Conservation (phyloP, 2,797 vertebrate genomes). For the Macrochelys suwanniensis region DNA sequence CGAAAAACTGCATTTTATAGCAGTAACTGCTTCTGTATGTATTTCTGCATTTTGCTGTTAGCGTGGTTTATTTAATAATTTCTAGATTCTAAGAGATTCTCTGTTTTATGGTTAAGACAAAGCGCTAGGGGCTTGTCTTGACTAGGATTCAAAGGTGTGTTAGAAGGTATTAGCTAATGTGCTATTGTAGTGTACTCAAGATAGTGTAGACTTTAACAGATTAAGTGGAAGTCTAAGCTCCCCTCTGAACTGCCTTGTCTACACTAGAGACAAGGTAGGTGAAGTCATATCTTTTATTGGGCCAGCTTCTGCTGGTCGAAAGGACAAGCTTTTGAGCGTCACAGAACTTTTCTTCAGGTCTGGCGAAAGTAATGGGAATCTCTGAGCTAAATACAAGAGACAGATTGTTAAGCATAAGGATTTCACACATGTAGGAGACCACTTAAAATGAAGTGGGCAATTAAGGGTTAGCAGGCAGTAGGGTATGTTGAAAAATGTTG, state of each 20-base stretch:
- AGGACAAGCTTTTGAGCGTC: no score
- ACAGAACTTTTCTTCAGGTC: background rate
- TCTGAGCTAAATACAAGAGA: background rate
- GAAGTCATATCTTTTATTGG: background rate
- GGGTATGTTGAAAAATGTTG: background rate
- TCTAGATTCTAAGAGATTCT: background rate
- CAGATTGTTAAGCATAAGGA: background rate
- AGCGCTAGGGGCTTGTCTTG: background rate
- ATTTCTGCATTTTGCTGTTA: constrained; percentile 15
- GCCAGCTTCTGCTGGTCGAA: background rate
- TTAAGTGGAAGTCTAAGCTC: background rate
- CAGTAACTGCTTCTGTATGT: constrained; percentile 49
- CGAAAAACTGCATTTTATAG: constrained; percentile 32
- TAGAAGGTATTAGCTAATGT: background rate
- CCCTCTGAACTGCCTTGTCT: background rate
- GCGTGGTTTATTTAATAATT: constrained; percentile 33
- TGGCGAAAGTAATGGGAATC: background rate
- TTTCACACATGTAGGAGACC: background rate
- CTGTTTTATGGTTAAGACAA: background rate
- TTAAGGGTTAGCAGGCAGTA: background rate
- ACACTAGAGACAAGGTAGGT: background rate
- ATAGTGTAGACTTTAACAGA: background rate
- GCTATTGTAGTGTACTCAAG: background rate
- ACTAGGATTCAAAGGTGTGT: background rate
- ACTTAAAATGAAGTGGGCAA: background rate